Evolutionary conservation across 2,888 invertebrate species (phyloP).

Genomic region (Malthinus flaveolus): DNA sequence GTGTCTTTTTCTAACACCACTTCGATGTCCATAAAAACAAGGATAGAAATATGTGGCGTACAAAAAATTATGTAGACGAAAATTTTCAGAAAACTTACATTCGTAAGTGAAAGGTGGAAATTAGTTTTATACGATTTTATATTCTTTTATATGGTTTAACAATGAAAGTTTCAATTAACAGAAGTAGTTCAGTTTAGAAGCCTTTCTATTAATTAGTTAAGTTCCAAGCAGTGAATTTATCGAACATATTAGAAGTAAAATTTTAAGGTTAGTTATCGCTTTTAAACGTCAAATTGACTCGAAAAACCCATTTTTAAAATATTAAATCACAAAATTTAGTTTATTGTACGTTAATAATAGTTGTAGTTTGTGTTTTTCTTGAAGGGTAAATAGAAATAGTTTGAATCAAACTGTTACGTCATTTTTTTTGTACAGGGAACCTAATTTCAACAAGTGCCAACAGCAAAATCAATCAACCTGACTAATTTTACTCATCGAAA

Average conservation of each 20-base stretch:
- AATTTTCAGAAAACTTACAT: not conserved
- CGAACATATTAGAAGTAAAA: not conserved
- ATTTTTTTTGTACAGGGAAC: too few relatives aligned
- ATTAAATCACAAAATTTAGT: too few relatives aligned
- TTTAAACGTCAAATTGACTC: not conserved
- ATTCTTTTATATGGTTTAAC: constrained; percentile 5
- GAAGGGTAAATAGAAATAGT: too few relatives aligned
- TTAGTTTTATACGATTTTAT: not conserved
- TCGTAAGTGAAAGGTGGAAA: constrained; percentile 18
- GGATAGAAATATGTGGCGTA: not conserved
- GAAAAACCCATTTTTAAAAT: too few relatives aligned
- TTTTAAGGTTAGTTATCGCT: constrained; percentile 19
- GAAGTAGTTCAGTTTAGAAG: constrained; percentile 11
- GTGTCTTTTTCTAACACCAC: not conserved
- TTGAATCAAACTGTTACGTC: too few relatives aligned
- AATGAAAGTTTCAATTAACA: constrained; percentile 13
- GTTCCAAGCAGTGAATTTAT: not conserved
- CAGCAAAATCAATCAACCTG: too few relatives aligned
- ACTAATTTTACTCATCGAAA: too few relatives aligned
- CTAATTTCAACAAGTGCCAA: too few relatives aligned
- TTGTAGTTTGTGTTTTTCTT: too few relatives aligned
- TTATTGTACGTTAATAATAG: too few relatives aligned
- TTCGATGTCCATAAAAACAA: not conserved
- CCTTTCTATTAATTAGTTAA: constrained; percentile 15
- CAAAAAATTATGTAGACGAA: not conserved